phyloP scores from a whole-genome alignment of 30 jellyfish, hydroid and myxozoan species.

The Hydractinia echinata region DNA sequence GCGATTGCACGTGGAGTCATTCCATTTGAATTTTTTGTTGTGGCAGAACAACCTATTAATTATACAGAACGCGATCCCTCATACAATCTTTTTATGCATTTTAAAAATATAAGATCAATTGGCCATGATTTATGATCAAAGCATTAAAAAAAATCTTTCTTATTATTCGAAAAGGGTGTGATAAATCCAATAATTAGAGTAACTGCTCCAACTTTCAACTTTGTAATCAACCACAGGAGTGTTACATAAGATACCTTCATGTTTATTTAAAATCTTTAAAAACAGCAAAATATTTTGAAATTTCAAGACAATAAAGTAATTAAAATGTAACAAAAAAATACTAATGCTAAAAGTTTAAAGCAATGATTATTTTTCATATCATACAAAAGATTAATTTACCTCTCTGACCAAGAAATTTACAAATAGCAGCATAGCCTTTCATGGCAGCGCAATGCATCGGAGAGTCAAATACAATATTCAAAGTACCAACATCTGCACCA shows the following conservation, averaged over 20 bases:
- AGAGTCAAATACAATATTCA: conserved; percentile 39
- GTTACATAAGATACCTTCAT: too few species aligned
- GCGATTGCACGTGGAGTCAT: conserved; percentile 70
- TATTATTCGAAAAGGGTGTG: too few species aligned
- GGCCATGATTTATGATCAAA: too few species aligned
- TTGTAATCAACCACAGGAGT: too few species aligned
- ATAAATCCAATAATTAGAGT: too few species aligned
- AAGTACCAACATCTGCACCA: conserved; percentile 50
- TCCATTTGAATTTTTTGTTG: conserved; percentile 58
- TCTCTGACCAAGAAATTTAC: conserved; percentile 87
- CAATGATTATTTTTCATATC: background rate
- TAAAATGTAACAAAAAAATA: background rate
- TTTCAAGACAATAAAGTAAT: background rate
- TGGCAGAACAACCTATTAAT: conserved; percentile 68
- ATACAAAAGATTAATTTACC: conserved; percentile 26
- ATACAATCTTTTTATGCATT: too few species aligned
- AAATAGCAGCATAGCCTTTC: conserved; percentile 63
- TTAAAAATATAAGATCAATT: too few species aligned
- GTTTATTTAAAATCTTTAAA: too few species aligned
- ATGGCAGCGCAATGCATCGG: conserved; percentile 83
- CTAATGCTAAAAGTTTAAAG: background rate
- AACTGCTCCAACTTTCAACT: too few species aligned
- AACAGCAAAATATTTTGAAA: too few species aligned
- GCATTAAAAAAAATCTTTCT: too few species aligned
- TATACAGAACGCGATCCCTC: background rate